Percentiles rank a stretch among this genome's conserved stretches.
Conservation (phyloP, 2,113 vertebrate species). For the Campylomormyrus tamandua region DNA sequence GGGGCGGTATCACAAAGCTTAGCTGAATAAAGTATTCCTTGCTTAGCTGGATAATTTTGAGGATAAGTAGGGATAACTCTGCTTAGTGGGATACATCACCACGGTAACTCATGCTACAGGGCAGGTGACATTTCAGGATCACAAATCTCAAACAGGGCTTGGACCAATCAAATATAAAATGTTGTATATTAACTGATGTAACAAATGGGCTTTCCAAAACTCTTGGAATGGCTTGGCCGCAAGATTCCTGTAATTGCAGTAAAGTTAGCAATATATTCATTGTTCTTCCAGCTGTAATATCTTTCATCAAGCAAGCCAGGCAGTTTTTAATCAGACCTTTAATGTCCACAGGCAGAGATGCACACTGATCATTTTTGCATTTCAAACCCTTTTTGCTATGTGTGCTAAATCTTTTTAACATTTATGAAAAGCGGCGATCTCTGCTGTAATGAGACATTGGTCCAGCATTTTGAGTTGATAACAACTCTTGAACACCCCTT, state of each 20-base stretch:
- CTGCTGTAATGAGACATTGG: not conserved
- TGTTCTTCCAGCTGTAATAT: not conserved
- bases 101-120: not conserved
- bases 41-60: not conserved
- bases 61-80: not conserved
- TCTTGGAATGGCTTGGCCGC: not conserved
- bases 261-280: not conserved
- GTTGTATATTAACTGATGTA: not conserved
- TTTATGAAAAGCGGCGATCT: not conserved
- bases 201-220: not conserved
- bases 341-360: not conserved
- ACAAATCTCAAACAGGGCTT: not conserved
- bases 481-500: not conserved
- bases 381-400: not conserved
- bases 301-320: not conserved
- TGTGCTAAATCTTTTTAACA: not conserved
- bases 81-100: not conserved
- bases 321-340: not conserved
- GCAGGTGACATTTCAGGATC: not conserved
- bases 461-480: not conserved
- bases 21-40: not conserved
- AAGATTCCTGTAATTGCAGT: not conserved
- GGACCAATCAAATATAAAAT: not conserved
- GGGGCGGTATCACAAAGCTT: not conserved
- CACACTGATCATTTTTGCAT: not conserved